Evolutionary conservation across 2,797 vertebrate species (phyloP), one percentile per base, ranked within the genome.

Genomic region (Pipistrellus nathusii): DNA sequence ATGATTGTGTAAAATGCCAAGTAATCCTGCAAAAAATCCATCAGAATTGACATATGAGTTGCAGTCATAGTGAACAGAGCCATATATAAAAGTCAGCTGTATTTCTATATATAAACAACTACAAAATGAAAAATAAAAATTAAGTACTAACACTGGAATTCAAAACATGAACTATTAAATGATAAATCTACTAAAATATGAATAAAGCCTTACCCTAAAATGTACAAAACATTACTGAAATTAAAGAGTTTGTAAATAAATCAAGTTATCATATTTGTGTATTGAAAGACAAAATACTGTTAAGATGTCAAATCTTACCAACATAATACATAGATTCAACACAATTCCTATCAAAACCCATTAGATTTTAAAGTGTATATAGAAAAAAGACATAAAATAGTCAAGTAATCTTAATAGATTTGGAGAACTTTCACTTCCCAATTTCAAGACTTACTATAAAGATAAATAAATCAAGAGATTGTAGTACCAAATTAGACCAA

Each of bases 121-220:
- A 85, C 35, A 55, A 88, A 85, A 25, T 48, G 23, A 72, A 85
- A 92, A 83, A 66, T 73, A 44, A 82, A 69, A 25, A 8, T 75
- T 32, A 83, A 77, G 72, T 90, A 82, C 8, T 66, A 93, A 71
- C 23, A 82, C 86, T n/a, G 55, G 35, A 59, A 62, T 72, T 86
- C 6, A 59, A 83, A 89, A 13, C 5, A 35, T 66, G 46, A 82
- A 55, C 14, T 53, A 84, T 51, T 35, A 83, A 92, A 38, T 6
- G 12, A 69, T 18, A 89, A 89, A 72, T 66, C 7, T 85, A 90
- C 64, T 41, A 83, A 73, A 75, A 68, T 69, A 72, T 0, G 2
- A 51, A 1, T 55, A 86, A 85, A 62, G 71, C 38, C 13, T 53
- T 57, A 89, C 11, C 81, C 17, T 64, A 38, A 89, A 86, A 85